Evolutionary conservation across 1,140 invertebrate species (phyloP).

Genomic region (Aleiodes sp.): DNA sequence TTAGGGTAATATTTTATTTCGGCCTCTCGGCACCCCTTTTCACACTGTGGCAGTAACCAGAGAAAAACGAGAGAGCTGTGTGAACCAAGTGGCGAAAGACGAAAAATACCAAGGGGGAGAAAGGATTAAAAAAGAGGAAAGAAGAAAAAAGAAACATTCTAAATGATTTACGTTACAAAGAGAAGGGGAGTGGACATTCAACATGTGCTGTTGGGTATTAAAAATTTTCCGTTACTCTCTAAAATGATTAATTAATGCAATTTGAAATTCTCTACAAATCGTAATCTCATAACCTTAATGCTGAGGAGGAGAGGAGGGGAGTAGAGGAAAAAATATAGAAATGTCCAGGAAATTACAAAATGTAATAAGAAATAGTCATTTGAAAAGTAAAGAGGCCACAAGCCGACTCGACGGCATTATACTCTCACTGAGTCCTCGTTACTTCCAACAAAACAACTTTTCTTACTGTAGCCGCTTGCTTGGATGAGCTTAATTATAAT

Average conservation of each 20-base stretch:
- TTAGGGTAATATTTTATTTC: conserved; percentile 56
- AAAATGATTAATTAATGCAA: conserved; percentile 8
- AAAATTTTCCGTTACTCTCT: neutral
- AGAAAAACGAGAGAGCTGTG: neutral
- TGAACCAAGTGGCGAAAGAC: neutral
- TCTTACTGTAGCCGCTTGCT: conserved; percentile 26
- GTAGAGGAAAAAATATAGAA: neutral
- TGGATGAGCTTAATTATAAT: conserved; percentile 44
- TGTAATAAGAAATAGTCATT: neutral
- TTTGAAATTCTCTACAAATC: neutral
- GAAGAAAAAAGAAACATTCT: conserved; percentile 35
- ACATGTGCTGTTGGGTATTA: conserved; percentile 12
- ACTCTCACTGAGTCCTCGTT: conserved; percentile 23
- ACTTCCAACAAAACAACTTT: conserved; percentile 34
- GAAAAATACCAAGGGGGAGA: neutral
- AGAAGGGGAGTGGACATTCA: conserved; percentile 27
- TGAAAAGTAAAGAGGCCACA: neutral
- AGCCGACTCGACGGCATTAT: neutral
- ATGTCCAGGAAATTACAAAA: too few relatives aligned
- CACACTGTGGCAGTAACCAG: neutral
- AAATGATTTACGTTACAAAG: conserved; percentile 46
- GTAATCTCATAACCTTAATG: neutral
- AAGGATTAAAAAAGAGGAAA: conserved; percentile 46
- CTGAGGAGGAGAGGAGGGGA: neutral
- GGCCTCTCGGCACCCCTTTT: conserved; percentile 32